Conservation (phyloP, 30 jellyfish, hydroid and myxozoan genomes). For the Nemopilema nomurai region DNA sequence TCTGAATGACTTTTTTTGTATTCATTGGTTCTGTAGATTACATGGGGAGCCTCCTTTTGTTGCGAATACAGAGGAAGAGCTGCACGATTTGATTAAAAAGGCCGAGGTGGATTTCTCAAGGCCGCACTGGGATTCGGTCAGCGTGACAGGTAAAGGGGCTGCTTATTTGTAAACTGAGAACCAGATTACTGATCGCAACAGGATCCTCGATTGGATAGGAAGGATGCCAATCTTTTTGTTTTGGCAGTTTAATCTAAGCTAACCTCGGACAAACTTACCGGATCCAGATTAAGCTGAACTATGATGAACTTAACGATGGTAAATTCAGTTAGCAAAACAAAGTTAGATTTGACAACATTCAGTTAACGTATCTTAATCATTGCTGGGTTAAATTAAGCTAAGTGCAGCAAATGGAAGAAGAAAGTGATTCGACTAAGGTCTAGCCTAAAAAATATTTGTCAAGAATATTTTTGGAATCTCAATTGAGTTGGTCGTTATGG, state of each 20-base stretch:
- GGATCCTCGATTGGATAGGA: background rate
- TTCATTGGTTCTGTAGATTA: slow-evolving; percentile 31
- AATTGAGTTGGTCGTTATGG: too few species aligned
- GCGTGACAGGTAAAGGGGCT: slow-evolving; percentile 57
- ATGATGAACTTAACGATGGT: too few species aligned
- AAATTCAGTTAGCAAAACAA: too few species aligned
- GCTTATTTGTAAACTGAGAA: background rate
- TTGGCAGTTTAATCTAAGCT: background rate
- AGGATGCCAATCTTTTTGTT: background rate
- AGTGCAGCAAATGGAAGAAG: too few species aligned
- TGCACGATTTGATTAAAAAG: slow-evolving; percentile 71
- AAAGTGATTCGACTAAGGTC: too few species aligned
- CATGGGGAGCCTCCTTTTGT: slow-evolving; percentile 85
- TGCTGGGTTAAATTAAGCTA: background rate
- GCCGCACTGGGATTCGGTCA: slow-evolving; percentile 63
- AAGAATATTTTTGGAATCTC: too few species aligned
- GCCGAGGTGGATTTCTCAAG: slow-evolving; percentile 58
- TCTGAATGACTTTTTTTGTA: background rate
- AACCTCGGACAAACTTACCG: too few species aligned
- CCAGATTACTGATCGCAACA: background rate
- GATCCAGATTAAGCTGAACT: too few species aligned
- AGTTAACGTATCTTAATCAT: background rate
- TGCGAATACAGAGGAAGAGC: slow-evolving; percentile 83
- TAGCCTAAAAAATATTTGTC: too few species aligned
- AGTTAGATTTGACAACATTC: background rate